Conservation (phyloP, 2,888 invertebrate genomes). For the Drosophila peninsularis region DNA sequence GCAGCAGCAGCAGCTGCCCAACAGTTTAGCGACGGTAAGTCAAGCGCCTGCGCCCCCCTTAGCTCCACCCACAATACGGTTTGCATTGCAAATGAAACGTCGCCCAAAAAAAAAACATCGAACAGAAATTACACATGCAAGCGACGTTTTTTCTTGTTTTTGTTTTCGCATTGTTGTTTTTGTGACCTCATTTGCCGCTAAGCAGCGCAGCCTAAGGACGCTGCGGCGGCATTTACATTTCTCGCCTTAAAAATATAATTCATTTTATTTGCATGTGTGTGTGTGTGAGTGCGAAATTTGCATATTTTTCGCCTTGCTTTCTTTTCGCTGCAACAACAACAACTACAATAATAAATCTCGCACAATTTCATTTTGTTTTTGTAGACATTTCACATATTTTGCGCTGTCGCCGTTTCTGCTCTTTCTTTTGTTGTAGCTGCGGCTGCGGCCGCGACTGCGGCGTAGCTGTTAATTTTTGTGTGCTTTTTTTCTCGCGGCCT, state of each 20-base stretch:
- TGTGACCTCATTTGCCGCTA: slow-evolving; percentile 53
- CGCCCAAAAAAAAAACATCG: slow-evolving; percentile 11
- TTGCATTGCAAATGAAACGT: slow-evolving; percentile 73
- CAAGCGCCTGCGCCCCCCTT: background rate
- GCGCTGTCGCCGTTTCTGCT: slow-evolving; percentile 36
- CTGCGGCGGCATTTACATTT: slow-evolving; percentile 37
- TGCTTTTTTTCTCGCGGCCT: slow-evolving; percentile 66
- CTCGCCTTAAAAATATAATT: slow-evolving; percentile 59
- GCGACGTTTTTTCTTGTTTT: slow-evolving; percentile 10
- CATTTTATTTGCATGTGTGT: slow-evolving; percentile 34
- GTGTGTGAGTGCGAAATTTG: slow-evolving; percentile 51
- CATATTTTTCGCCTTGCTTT: slow-evolving; percentile 43
- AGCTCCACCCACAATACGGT: slow-evolving; percentile 21
- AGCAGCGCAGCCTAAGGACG: slow-evolving; percentile 53
- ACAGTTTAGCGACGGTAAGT: slow-evolving; percentile 81
- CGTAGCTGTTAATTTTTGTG: slow-evolving; percentile 76
- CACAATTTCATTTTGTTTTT: slow-evolving; percentile 69
- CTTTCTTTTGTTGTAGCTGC: slow-evolving; percentile 46
- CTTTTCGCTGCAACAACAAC: slow-evolving; percentile 34
- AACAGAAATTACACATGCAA: slow-evolving; percentile 35
- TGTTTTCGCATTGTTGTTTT: slow-evolving; percentile 34
- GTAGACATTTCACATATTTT: slow-evolving; percentile 60
- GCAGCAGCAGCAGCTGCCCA: slow-evolving; percentile 61
- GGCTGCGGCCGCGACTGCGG: slow-evolving; percentile 18
- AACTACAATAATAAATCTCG: slow-evolving; percentile 57